Evolutionary conservation across 2,113 vertebrate species (phyloP).

Genomic region (Ptilorrhoa leucosticta): DNA sequence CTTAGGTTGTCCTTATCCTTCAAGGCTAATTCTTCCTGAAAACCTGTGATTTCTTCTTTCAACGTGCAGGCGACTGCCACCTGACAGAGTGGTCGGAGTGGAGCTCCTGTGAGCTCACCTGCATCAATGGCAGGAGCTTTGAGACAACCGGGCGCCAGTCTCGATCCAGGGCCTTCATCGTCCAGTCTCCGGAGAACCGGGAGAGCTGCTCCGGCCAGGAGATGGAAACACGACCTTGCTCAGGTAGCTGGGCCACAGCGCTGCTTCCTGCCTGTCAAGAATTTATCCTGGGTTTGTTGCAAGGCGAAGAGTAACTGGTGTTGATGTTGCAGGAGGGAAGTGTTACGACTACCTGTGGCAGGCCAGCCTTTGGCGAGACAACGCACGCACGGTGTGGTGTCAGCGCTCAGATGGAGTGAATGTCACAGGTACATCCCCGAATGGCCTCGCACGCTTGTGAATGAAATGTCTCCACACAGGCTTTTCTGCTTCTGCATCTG

Average conservation of each 20-base stretch:
- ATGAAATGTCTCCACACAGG: not conserved
- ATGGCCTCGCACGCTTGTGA: accelerated
- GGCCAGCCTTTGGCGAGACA: constrained; percentile 87
- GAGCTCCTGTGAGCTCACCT: constrained; percentile 93
- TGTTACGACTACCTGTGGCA: constrained; percentile 92
- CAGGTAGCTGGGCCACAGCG: constrained; percentile 71
- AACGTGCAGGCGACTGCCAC: constrained; percentile 88
- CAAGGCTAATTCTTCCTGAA: not conserved
- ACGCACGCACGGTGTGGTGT: constrained; percentile 90
- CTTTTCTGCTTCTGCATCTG: not conserved
- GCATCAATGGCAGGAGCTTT: constrained; percentile 90
- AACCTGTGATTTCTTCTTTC: not conserved
- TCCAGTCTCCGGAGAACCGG: constrained; percentile 84
- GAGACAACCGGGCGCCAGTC: constrained; percentile 85
- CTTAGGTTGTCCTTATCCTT: not conserved
- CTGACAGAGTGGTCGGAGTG: constrained; percentile 93
- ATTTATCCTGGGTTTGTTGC: not conserved
- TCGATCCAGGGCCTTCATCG: constrained; percentile 85
- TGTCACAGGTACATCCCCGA: constrained; percentile 84
- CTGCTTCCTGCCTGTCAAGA: not conserved
- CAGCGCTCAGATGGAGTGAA: constrained; percentile 94
- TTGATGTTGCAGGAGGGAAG: constrained; percentile 80
- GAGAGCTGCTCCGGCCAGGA: constrained; percentile 86
- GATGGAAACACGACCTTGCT: constrained; percentile 85
- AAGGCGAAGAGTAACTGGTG: not conserved